These are phyloP conservation scores for Heterodera filipjevi DNA, from an alignment of 2,888 invertebrate species.

Conservation along the genomic window DNA sequence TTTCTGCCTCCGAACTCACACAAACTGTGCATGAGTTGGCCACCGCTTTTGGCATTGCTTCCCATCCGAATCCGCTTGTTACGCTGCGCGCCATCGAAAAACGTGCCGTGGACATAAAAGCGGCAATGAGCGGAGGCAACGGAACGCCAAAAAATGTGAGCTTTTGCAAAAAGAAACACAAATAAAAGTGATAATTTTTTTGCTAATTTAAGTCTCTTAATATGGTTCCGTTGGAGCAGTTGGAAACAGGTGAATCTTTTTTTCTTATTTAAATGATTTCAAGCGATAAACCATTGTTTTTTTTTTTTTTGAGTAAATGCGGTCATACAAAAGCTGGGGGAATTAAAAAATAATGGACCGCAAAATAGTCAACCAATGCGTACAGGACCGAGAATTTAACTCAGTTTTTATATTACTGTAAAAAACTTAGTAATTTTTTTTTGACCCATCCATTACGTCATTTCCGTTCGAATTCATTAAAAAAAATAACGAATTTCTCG, in stretches of 20 bases:
- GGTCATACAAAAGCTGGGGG: no score
- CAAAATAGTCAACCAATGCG: no score
- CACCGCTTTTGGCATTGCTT: conserved; percentile 21
- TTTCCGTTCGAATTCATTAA: no score
- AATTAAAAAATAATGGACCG: no score
- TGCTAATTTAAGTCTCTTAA: background rate
- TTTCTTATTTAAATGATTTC: background rate
- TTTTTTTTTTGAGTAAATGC: background rate
- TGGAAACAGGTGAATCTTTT: background rate
- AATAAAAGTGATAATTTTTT: background rate
- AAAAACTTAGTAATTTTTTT: no score
- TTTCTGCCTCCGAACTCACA: background rate
- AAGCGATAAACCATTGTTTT: no score
- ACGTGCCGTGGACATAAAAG: conserved; percentile 16
- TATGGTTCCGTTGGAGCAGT: background rate
- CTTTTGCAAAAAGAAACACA: background rate
- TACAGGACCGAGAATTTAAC: no score
- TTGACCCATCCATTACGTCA: no score
- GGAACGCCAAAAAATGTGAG: conserved; percentile 14
- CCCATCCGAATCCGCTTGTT: conserved; percentile 26
- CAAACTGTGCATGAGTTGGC: conserved; percentile 21
- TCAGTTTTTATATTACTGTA: no score
- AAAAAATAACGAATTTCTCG: no score
- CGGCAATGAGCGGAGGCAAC: background rate
- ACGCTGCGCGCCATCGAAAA: conserved; percentile 30